A percentile compares a stretch with the other conserved stretches of the same genome.
These are phyloP conservation scores for Orientallactaga sibirica DNA, from an alignment of 2,797 vertebrate species.

Conservation along the genomic window DNA sequence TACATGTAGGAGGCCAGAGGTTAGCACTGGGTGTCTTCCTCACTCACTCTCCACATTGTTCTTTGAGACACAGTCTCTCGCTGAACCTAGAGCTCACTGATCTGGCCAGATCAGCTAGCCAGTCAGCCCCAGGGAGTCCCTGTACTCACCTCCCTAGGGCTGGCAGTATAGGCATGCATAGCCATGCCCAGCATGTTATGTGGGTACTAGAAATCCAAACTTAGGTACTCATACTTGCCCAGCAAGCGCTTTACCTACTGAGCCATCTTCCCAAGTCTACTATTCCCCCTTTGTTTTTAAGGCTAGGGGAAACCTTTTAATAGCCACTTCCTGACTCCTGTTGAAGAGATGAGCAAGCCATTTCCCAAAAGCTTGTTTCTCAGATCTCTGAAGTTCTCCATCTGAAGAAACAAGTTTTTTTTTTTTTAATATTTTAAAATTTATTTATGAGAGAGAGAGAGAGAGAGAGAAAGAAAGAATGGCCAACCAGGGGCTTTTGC, in stretches of 20 bases:
- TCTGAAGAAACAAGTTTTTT: not conserved
- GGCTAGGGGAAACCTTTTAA: not conserved
- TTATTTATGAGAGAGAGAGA: too few species aligned
- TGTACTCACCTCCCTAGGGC: too few species aligned
- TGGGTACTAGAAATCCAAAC: not conserved
- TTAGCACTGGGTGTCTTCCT: too few species aligned
- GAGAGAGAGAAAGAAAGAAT: too few species aligned
- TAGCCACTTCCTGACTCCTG: not conserved
- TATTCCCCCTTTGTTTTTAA: fast-evolving
- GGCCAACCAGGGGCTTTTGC: too few species aligned
- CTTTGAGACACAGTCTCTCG: too few species aligned
- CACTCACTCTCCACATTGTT: too few species aligned
- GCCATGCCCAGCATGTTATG: not conserved
- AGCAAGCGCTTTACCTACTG: not conserved
- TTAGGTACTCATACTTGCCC: not conserved
- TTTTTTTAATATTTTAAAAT: too few species aligned
- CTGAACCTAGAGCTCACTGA: too few species aligned
- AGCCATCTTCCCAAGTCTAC: not conserved
- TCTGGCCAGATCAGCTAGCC: too few species aligned
- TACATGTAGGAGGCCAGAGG: too few species aligned
- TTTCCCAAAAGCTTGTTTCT: not conserved
- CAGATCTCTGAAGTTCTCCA: constrained; percentile 23
- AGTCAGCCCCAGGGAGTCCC: too few species aligned
- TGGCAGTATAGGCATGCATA: not conserved
- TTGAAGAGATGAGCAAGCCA: not conserved